Base-by-base conservation (phyloP, 2,888 invertebrate genomes). In the Pristionchus fissidentatus region DNA sequence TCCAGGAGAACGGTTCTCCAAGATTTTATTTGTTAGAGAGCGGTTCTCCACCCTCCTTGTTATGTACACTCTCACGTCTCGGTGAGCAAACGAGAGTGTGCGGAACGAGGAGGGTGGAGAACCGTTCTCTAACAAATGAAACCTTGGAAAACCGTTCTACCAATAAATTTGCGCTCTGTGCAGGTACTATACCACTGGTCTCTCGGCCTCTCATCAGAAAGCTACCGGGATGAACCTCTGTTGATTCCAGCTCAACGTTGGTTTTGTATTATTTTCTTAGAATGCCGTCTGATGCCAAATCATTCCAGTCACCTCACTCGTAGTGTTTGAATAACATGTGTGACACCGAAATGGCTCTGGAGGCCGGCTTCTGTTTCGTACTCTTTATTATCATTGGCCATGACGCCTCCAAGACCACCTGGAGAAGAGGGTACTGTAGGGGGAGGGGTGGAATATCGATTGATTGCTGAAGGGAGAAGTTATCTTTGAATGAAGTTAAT, bases 351-450 rank as follows among this genome's bases (percentile, higher is more conserved):
- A 77, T 77, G 77, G 7, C 22, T 1, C 52, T 80, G n/a, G 80
- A 80, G 43, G 80, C 57, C 8, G n/a, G 10, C 38, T 10, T 7
- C 13, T 80, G 80, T 43, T 26, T 55, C 29, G 57, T 60, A 1
- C 80, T 80, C 22, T 60, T 57, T 35, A 46, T 80, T 41, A n/a
- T 80, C 80, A 80, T 80, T 29, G 80, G 80, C 0, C 38, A 29
- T 5, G 57, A 38, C 57, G 62, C 62, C 15, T 10, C 41, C 38
- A 57, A 80, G 60, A 80, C 80, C 0, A 60, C 57, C 10, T 80
- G 10, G 4, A 57, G 60, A 46, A 80, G 80, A 80, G n/a, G n/a
- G n/a, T 57, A 57, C 57, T 15, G 57, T n/a, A 57, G 57, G 15
- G 26, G 1, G 8, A 32, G 13, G 60, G 32, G n/a, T n/a, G n/a